These are phyloP conservation scores for Trachelus iudaicus DNA, from an alignment of 2,888 invertebrate species.

Conservation along the genomic window DNA sequence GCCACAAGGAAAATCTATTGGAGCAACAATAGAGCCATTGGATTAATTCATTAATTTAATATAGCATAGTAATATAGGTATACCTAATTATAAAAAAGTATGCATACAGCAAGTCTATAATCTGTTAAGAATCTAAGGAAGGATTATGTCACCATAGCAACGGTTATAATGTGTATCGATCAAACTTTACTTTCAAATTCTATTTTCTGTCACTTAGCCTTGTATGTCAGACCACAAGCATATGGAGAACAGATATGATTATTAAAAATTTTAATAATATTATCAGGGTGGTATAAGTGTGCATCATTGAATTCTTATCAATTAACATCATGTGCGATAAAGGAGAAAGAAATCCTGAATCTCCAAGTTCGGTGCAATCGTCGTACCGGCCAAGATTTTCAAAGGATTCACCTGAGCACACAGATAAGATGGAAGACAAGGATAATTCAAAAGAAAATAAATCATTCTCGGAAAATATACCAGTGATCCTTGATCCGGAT, in stretches of 20 bases:
- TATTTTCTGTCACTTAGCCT: not conserved
- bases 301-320: not conserved
- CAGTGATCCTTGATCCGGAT: slow-evolving; percentile 74
- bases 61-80: not conserved
- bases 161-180: not conserved
- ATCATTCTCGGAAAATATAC: slow-evolving; percentile 35
- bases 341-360: not conserved
- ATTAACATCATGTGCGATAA: not conserved
- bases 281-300: not conserved
- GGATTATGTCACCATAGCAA: not conserved
- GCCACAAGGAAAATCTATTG: not conserved
- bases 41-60: not conserved
- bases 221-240: not conserved
- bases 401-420: not conserved
- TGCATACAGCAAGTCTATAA: not conserved
- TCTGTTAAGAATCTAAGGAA: not conserved
- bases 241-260: not conserved
- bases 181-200: not conserved
- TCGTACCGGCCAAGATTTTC: not conserved
- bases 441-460: not conserved
- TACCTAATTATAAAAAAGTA: not conserved
- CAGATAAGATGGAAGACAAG: not conserved
- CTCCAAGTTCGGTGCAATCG: not conserved
- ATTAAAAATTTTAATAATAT: not conserved
- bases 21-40: not conserved